These are phyloP conservation scores for Bombyx mandarina DNA, from an alignment of 1,140 invertebrate genomes.

Conservation along the genomic window DNA sequence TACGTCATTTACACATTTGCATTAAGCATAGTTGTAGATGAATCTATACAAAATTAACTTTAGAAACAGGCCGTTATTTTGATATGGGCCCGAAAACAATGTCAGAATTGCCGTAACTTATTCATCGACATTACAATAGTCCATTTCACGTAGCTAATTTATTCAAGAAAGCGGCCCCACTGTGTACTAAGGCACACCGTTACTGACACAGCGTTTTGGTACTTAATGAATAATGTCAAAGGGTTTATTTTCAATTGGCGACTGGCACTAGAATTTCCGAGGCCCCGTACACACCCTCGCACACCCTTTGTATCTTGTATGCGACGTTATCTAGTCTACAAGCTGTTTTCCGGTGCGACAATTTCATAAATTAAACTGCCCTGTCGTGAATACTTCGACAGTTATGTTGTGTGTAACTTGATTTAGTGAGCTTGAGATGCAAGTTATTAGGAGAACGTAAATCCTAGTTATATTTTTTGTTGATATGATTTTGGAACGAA, in stretches of 20 bases:
- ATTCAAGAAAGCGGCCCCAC: slow-evolving; percentile 18
- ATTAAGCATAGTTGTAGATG: too few species aligned
- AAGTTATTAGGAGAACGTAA: slow-evolving; percentile 3
- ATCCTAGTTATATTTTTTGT: background rate
- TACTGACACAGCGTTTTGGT: slow-evolving; percentile 17
- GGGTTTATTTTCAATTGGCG: slow-evolving; percentile 27
- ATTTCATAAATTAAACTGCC: slow-evolving; percentile 45
- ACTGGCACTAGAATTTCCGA: slow-evolving; percentile 4
- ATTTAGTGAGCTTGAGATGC: slow-evolving; percentile 9
- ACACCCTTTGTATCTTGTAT: slow-evolving; percentile 16
- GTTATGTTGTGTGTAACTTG: slow-evolving; percentile 16
- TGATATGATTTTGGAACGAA: background rate
- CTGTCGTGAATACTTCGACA: slow-evolving; percentile 19
- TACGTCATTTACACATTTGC: too few species aligned
- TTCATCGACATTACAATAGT: slow-evolving; percentile 12
- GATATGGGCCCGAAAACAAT: slow-evolving; percentile 3
- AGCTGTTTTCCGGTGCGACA: slow-evolving; percentile 26
- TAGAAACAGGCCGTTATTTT: too few species aligned
- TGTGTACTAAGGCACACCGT: slow-evolving; percentile 8
- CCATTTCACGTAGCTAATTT: slow-evolving; percentile 28
- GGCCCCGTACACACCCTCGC: slow-evolving; percentile 17
- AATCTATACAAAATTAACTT: too few species aligned
- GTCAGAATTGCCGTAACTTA: slow-evolving; percentile 7
- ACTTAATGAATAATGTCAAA: slow-evolving; percentile 23
- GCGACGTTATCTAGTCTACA: slow-evolving; percentile 12